Evolutionary conservation across 2,113 vertebrate species (phyloP).

Genomic region (Falco punctatus): DNA sequence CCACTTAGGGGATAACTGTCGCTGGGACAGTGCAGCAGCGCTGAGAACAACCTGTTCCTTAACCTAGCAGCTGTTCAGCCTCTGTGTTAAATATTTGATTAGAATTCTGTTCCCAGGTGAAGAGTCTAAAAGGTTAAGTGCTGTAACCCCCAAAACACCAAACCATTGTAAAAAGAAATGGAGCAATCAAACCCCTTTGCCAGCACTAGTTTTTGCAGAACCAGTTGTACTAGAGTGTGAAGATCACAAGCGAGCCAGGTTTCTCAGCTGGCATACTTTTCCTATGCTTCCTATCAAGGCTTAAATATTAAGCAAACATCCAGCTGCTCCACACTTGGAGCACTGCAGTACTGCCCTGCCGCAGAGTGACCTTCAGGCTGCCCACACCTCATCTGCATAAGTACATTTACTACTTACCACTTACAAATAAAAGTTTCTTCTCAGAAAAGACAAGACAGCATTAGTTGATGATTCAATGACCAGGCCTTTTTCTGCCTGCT

Average conservation of each 20-base stretch:
- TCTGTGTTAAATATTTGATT: too few species aligned
- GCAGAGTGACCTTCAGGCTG: not conserved
- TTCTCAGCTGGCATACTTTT: not conserved
- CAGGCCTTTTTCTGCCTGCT: not conserved
- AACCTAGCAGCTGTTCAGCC: not conserved
- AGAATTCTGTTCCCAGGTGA: too few species aligned
- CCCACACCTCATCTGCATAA: not conserved
- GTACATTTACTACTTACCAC: not conserved
- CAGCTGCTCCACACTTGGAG: not conserved
- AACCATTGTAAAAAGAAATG: not conserved
- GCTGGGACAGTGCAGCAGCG: not conserved
- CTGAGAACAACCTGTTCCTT: not conserved
- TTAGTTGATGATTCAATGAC: not conserved
- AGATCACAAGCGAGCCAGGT: not conserved
- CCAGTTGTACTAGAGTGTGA: not conserved
- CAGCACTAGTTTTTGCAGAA: not conserved
- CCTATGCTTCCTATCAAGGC: not conserved
- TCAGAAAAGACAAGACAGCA: not conserved
- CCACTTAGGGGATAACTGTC: not conserved
- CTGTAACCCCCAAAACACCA: not conserved
- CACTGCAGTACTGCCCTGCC: not conserved
- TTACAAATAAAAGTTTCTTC: not conserved
- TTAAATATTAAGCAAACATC: not conserved
- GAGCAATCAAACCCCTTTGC: not conserved
- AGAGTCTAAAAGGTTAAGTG: not conserved